These are phyloP conservation scores for Hirundo rustica DNA, from an alignment of 2,797 vertebrate genomes.

Conservation along the genomic window DNA sequence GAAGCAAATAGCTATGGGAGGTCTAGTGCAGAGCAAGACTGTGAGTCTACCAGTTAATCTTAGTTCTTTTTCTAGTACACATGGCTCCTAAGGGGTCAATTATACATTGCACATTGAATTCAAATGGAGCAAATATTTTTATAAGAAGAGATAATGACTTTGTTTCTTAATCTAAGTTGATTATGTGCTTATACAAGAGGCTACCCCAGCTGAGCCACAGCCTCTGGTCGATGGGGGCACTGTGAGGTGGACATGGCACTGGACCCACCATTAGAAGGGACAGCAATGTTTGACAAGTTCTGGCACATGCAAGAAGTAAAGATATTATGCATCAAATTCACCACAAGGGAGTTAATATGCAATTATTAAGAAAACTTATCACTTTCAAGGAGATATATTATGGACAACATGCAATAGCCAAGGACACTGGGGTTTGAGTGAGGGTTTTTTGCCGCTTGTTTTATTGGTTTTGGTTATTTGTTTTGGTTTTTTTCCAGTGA, in stretches of 20 bases:
- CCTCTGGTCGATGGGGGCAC: neutral
- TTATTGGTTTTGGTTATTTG: neutral
- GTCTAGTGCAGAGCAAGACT: neutral
- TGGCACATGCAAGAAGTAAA: neutral
- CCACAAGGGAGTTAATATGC: neutral
- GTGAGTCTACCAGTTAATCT: neutral
- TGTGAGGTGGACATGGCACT: neutral
- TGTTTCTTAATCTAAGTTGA: constrained; percentile 43
- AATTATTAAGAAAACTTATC: neutral
- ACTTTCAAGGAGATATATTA: neutral
- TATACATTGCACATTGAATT: neutral
- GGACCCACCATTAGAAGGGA: neutral
- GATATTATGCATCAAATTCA: neutral
- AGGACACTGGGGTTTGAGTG: neutral
- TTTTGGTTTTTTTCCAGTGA: neutral
- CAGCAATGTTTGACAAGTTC: neutral
- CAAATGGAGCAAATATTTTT: neutral
- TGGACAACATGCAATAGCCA: neutral
- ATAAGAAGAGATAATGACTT: neutral
- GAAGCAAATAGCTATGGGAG: neutral
- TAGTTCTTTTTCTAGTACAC: neutral
- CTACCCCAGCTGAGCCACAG: neutral
- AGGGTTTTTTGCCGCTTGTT: neutral
- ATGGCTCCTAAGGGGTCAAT: neutral
- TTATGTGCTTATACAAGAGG: constrained; percentile 44